phyloP scores from a whole-genome alignment of 2,888 invertebrate genomes.

The Chymomyza fuscimana region DNA sequence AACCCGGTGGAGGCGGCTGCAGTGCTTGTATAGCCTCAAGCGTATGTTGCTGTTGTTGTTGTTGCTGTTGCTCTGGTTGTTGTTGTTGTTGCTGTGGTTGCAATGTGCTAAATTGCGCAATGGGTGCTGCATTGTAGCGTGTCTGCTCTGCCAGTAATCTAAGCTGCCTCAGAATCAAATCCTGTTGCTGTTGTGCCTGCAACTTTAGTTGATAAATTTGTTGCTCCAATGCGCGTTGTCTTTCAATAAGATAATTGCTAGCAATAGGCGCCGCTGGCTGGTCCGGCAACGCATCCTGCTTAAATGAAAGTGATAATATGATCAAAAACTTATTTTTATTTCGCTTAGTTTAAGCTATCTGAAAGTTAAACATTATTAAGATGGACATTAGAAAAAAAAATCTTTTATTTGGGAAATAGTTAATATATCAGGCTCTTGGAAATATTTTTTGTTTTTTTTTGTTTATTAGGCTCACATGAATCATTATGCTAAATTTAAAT shows the following conservation, averaged over 20 bases:
- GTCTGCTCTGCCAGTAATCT: conserved; percentile 83
- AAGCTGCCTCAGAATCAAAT: conserved; percentile 84
- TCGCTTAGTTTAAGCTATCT: no score
- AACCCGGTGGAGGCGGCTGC: conserved; percentile 69
- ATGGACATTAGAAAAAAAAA: no score
- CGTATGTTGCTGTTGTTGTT: conserved; percentile 72
- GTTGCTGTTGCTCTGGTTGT: conserved; percentile 34
- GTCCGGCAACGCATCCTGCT: conserved; percentile 49
- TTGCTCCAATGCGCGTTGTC: conserved; percentile 85
- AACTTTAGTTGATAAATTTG: conserved; percentile 85
- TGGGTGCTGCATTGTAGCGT: conserved; percentile 40
- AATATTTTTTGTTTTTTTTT: no score
- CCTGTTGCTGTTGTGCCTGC: conserved; percentile 86
- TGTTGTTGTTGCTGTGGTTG: conserved; percentile 50
- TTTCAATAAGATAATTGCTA: conserved; percentile 78
- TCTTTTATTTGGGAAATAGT: no score
- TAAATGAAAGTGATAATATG: neutral
- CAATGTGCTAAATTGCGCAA: conserved; percentile 60
- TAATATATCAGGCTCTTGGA: no score
- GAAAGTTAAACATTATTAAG: no score
- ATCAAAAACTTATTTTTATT: neutral
- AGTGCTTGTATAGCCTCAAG: conserved; percentile 59
- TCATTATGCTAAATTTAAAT: no score
- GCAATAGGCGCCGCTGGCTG: conserved; percentile 49
- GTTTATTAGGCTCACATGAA: no score